These are phyloP conservation scores for Diarsia rubi DNA, from an alignment of 2,888 invertebrate genomes.

Conservation along the genomic window DNA sequence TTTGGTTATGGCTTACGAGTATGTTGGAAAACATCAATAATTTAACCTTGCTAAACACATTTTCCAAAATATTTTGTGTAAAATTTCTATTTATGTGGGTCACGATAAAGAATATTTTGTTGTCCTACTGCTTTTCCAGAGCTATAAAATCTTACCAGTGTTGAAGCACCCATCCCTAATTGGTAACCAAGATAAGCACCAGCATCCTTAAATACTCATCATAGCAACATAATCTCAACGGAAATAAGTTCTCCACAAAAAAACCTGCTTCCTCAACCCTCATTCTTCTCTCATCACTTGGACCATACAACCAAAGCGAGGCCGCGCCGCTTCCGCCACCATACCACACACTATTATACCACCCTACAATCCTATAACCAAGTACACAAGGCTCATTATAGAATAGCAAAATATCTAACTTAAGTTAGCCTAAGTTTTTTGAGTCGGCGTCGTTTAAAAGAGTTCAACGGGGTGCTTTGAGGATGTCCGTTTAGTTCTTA, in stretches of 20 bases:
- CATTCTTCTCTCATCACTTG: constrained; percentile 62
- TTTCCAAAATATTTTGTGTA: background rate
- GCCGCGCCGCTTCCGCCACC: constrained; percentile 81
- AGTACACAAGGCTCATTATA: constrained; percentile 59
- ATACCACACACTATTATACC: constrained; percentile 64
- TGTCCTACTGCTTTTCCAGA: background rate
- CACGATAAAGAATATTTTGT: background rate
- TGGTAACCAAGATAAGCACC: background rate
- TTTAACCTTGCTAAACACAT: background rate
- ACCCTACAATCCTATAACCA: constrained; percentile 57
- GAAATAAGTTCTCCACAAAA: background rate
- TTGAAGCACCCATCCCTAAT: background rate
- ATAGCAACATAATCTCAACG: background rate
- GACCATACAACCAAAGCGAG: constrained; percentile 74
- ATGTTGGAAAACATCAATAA: background rate
- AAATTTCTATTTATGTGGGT: background rate
- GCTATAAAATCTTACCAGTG: background rate
- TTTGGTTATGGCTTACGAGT: background rate
- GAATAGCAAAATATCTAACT: constrained; percentile 9
- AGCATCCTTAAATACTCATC: background rate
- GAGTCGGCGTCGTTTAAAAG: constrained; percentile 78
- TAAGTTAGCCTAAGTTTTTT: constrained; percentile 68
- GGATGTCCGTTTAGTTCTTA: constrained; percentile 77
- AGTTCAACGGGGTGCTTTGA: constrained; percentile 82
- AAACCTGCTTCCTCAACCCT: constrained; percentile 36